Evolutionary conservation across 2,888 invertebrate genomes (phyloP).

Genomic region (Zelleria hepariella): DNA sequence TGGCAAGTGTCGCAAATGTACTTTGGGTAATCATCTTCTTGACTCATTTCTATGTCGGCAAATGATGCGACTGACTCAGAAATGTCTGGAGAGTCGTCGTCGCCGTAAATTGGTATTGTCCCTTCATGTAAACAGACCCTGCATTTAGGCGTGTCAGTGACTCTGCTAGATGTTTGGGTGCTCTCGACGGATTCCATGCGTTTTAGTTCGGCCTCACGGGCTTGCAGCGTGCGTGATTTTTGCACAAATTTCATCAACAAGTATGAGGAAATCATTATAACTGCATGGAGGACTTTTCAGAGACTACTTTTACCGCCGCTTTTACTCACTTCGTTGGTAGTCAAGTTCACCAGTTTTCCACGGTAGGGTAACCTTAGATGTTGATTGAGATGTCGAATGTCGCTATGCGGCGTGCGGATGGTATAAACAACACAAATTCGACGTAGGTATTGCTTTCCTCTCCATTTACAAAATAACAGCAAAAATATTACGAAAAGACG

Average conservation of each 20-base stretch:
- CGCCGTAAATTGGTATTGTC: conserved; percentile 22
- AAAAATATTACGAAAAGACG: too few relatives aligned
- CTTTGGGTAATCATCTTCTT: conserved; percentile 37
- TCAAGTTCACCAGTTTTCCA: too few relatives aligned
- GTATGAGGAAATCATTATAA: conserved; percentile 6
- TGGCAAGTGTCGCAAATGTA: conserved; percentile 38
- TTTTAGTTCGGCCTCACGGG: background rate
- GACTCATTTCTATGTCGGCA: conserved; percentile 13
- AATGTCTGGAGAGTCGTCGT: conserved; percentile 6
- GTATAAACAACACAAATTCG: too few relatives aligned
- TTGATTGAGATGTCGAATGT: too few relatives aligned
- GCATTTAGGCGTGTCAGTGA: background rate
- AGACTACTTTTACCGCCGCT: background rate
- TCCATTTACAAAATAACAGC: too few relatives aligned
- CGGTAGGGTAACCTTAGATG: too few relatives aligned
- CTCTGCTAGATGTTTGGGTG: background rate
- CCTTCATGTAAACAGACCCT: conserved; percentile 23
- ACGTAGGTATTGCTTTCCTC: too few relatives aligned
- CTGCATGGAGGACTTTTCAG: background rate
- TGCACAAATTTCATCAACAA: conserved; percentile 5
- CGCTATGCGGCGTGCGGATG: too few relatives aligned
- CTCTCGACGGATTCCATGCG: background rate
- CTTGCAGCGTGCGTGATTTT: background rate
- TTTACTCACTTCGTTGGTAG: too few relatives aligned
- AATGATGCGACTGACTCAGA: background rate